Base-by-base conservation (phyloP, 2,113 vertebrate genomes). In the Dryoscopus gambensis region DNA sequence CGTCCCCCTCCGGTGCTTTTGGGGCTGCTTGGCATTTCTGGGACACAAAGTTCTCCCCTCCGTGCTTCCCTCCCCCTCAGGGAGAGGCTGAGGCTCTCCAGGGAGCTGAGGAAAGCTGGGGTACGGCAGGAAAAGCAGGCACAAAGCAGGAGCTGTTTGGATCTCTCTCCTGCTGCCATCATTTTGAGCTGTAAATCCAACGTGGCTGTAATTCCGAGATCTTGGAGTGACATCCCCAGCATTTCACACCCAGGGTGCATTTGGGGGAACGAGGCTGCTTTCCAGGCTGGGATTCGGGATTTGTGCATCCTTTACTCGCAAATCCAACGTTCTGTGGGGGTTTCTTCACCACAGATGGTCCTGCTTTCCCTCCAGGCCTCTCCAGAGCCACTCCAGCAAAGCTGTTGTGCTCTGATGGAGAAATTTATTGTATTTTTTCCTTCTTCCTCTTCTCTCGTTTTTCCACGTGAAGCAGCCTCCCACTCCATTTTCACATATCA, bases 301-400 rank as follows among this genome's bases (percentile, higher is more conserved):
- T 55, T 46, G 63, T 35, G 6, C 28, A 31, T 17, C 65, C 42
- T 50, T 55, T 6, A 1, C 22, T 59, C n/a, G 24, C 23, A 42
- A 33, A 6, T 25, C 1, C 0, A 2, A 11, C 42, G 25, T 52
- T 87, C 74, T 44, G 0, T 7, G 13, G 65, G 18, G 37, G 21
- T 52, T 78, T 42, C 4, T 28, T 23, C 53, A 21, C 5, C 25
- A 11, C 12, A 71, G 27, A 7, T 46, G 31, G 33, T 33, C 17
- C 59, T 55, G 1, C 44, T 80, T 52, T 46, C 20, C 79, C 65
- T 64, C 47, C 33, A 59, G 49, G 17, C 37, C 35, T 47, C 56
- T 79, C 56, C 75, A 39, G 22, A 82, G 4, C 57, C n/a, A 1
- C 74, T 55, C 77, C 25, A 27, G 57, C 62, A 62, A 20, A 70